phyloP scores from a whole-genome alignment of 1,140 invertebrate genomes.

The Pinna nobilis region DNA sequence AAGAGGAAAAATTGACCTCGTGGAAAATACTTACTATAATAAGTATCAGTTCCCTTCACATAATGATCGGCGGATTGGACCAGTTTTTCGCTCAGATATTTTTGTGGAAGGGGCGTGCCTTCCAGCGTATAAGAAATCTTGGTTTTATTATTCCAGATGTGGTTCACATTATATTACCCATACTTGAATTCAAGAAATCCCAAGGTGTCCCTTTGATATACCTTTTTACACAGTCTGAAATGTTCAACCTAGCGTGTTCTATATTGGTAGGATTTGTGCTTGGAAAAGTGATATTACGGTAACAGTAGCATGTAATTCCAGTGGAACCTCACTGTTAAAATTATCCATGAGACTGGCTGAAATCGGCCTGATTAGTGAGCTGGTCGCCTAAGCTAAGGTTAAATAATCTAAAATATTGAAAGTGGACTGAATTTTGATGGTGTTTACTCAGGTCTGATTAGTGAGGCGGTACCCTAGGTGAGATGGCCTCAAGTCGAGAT shows the following conservation, averaged over 20 bases:
- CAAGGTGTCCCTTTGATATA: neutral
- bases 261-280: neutral
- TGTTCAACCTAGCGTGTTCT: neutral
- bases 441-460: too few species aligned
- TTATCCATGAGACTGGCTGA: too few species aligned
- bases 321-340: too few species aligned
- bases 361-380: too few species aligned
- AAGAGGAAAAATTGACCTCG: constrained; percentile 76
- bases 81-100: constrained; percentile 85
- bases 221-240: neutral
- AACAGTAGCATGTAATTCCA: too few species aligned
- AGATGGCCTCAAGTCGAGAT: too few species aligned
- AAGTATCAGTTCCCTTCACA: constrained; percentile 81
- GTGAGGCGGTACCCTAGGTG: too few species aligned
- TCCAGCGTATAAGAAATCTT: constrained; percentile 80
- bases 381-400: too few species aligned
- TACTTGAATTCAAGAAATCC: neutral
- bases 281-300: too few species aligned
- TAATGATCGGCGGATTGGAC: constrained; percentile 82
- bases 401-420: too few species aligned
- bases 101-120: constrained; percentile 79
- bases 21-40: constrained; percentile 80
- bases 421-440: too few species aligned
- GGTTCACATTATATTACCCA: constrained; percentile 79
- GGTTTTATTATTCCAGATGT: constrained; percentile 84